Conservation (phyloP, 1,140 invertebrate genomes). For the Achatina immaculata region DNA sequence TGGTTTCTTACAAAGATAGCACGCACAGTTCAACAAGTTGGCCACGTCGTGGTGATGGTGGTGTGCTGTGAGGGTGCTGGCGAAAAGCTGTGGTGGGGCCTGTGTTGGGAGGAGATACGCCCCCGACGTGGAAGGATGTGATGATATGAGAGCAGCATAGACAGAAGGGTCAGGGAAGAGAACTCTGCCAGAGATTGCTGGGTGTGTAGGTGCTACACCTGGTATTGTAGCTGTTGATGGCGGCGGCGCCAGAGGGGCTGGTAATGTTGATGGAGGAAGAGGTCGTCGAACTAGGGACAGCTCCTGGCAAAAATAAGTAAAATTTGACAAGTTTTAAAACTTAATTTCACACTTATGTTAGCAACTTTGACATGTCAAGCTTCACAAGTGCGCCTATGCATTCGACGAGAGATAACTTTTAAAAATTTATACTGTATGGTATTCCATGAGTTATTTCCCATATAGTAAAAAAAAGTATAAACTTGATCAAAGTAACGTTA, state of each 20-base stretch:
- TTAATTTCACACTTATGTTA: no score
- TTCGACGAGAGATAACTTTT: no score
- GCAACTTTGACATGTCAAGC: no score
- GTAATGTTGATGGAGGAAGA: slow-evolving; percentile 14
- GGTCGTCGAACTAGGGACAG: slow-evolving; percentile 3
- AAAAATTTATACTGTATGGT: no score
- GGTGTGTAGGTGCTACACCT: not conserved
- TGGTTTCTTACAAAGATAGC: not conserved
- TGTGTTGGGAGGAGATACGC: slow-evolving; percentile 1
- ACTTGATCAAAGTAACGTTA: no score
- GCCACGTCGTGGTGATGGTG: not conserved
- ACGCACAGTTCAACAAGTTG: not conserved
- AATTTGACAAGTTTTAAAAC: no score
- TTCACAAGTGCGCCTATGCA: no score
- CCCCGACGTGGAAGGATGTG: not conserved
- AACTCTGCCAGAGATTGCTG: not conserved
- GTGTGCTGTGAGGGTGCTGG: not conserved
- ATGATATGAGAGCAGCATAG: not conserved
- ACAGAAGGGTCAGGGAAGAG: not conserved
- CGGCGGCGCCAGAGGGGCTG: not conserved
- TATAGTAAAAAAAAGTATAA: no score
- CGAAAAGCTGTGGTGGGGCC: slow-evolving; percentile 13
- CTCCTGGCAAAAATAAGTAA: not conserved
- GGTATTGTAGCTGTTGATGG: not conserved
- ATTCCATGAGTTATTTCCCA: no score